phyloP scores from a whole-genome alignment of 2,888 invertebrate species.

The Melieria picta region DNA sequence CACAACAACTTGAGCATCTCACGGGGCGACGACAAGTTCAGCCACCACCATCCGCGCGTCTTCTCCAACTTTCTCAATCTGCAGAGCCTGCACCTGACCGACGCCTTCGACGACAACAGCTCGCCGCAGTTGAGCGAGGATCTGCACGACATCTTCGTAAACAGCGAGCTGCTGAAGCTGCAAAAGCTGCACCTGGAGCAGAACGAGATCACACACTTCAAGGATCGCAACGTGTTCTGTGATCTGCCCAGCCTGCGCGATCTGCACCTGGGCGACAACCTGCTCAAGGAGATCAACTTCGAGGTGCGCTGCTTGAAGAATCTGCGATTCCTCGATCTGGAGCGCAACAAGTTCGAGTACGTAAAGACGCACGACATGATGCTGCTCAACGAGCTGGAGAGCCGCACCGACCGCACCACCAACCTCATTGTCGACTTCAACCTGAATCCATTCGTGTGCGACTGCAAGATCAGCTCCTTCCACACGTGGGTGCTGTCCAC shows the following conservation, averaged over 20 bases:
- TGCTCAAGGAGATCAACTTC: conserved; percentile 72
- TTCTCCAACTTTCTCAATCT: conserved; percentile 77
- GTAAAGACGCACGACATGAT: conserved; percentile 70
- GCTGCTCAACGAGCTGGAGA: conserved; percentile 70
- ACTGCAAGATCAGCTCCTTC: conserved; percentile 72
- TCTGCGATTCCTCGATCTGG: conserved; percentile 75
- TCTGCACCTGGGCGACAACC: conserved; percentile 76
- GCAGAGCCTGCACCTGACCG: conserved; percentile 76
- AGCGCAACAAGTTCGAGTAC: conserved; percentile 73
- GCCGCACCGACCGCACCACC: conserved; percentile 59
- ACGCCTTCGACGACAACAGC: conserved; percentile 77
- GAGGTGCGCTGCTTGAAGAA: conserved; percentile 74
- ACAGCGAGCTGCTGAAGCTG: conserved; percentile 73
- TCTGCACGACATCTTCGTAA: conserved; percentile 77
- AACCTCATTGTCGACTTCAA: conserved; percentile 73
- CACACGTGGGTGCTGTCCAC: conserved; percentile 74
- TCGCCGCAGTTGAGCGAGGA: conserved; percentile 72
- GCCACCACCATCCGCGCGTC: conserved; percentile 74
- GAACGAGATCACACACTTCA: conserved; percentile 76
- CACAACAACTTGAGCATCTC: conserved; percentile 76
- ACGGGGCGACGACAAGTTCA: conserved; percentile 68
- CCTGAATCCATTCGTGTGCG: conserved; percentile 77
- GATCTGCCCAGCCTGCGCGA: conserved; percentile 74
- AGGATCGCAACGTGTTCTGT: conserved; percentile 75
- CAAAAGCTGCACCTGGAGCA: conserved; percentile 80